These are phyloP conservation scores for Suricata suricatta DNA, from an alignment of 2,113 vertebrate genomes.

Conservation along the genomic window DNA sequence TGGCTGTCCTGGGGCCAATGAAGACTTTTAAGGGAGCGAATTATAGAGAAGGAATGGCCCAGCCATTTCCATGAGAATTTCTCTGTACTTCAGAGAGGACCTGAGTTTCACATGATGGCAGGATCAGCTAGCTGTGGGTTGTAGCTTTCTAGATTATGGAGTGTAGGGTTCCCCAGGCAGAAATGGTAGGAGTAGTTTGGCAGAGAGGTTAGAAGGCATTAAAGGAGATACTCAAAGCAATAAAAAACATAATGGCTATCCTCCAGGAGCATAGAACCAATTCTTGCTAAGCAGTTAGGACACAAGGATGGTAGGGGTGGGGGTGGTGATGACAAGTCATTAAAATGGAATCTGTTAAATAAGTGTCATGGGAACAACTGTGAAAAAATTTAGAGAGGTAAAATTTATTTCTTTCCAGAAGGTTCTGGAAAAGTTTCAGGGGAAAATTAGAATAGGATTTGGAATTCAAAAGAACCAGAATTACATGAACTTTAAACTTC, in stretches of 20 bases:
- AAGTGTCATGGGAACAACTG: not conserved
- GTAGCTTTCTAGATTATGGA: not conserved
- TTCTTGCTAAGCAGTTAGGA: not conserved
- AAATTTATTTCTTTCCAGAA: slow-evolving; percentile 9
- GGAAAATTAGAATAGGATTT: not conserved
- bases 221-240: not conserved
- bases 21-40: slow-evolving; percentile 42
- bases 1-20: slow-evolving; percentile 13
- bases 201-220: not conserved
- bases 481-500: not conserved
- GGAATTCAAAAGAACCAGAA: not conserved
- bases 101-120: not conserved
- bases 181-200: not conserved
- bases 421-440: not conserved
- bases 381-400: slow-evolving; percentile 13
- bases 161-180: not conserved
- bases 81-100: not conserved
- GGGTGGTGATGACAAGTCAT: not conserved
- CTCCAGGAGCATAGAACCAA: not conserved
- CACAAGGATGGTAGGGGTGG: not conserved
- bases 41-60: slow-evolving; percentile 47
- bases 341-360: not conserved
- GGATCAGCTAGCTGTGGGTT: not conserved
- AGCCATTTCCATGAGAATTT: slow-evolving; percentile 46
- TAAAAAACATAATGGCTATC: not conserved